A percentile compares a stretch with the other conserved stretches of the same genome.
These are phyloP conservation scores for Florisuga fusca DNA, from an alignment of 2,797 vertebrate species.

Conservation along the genomic window DNA sequence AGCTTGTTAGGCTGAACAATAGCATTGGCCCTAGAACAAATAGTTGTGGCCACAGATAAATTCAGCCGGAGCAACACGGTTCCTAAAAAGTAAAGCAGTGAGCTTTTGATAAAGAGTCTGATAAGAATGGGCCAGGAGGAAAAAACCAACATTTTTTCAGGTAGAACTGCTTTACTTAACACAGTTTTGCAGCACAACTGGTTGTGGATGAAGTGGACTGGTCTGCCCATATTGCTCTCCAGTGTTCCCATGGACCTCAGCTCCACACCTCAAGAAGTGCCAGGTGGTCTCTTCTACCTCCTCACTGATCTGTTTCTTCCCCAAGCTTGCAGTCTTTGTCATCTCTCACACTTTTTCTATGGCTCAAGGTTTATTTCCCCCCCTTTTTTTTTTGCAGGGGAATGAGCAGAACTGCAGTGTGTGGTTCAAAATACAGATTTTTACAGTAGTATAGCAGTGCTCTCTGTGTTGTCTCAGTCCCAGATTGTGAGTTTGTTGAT, in stretches of 20 bases:
- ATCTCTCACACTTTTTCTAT: not conserved
- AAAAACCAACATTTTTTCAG: not conserved
- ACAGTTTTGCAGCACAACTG: not conserved
- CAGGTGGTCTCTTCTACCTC: not conserved
- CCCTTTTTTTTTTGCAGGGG: not conserved
- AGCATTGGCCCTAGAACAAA: not conserved
- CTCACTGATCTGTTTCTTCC: not conserved
- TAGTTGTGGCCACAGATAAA: not conserved
- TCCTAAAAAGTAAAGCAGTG: not conserved
- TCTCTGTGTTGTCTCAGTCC: not conserved
- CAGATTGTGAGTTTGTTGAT: not conserved
- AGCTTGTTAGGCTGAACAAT: constrained; percentile 11
- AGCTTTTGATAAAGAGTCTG: not conserved
- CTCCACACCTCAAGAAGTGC: not conserved
- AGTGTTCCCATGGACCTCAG: not conserved
- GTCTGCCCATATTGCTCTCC: not conserved
- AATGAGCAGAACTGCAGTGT: not conserved
- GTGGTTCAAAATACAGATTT: not conserved
- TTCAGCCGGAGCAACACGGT: not conserved
- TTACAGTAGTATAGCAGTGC: not conserved
- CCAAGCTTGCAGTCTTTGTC: not conserved
- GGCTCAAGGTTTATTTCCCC: not conserved
- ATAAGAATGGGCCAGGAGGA: not conserved
- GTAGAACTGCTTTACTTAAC: not conserved
- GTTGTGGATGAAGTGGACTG: not conserved